phyloP scores from a whole-genome alignment of 1,140 invertebrate species.

The Eciton burchellii region DNA sequence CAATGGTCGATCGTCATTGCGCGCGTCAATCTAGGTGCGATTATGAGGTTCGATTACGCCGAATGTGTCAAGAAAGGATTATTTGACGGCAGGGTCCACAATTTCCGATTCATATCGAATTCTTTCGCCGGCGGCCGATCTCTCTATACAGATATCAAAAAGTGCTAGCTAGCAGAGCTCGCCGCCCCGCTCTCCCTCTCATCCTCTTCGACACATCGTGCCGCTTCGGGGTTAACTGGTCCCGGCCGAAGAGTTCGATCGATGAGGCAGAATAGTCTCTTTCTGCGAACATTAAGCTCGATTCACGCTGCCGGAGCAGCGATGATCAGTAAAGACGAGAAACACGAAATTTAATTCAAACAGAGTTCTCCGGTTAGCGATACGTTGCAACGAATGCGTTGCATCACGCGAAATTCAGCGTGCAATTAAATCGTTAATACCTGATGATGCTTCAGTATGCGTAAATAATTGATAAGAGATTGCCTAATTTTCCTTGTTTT shows the following conservation, averaged over 20 bases:
- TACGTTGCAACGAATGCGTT: neutral
- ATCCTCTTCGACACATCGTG: slow-evolving; percentile 10
- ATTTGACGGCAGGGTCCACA: neutral
- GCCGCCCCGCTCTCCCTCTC: neutral
- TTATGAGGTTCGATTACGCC: neutral
- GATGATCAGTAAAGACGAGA: neutral
- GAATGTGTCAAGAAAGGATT: neutral
- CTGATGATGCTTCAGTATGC: neutral
- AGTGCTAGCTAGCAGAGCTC: neutral
- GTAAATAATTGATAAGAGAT: no score
- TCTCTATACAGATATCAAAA: slow-evolving; percentile 25
- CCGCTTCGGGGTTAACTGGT: slow-evolving; percentile 18
- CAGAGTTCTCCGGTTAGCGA: neutral
- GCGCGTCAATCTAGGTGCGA: slow-evolving; percentile 5
- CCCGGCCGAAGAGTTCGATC: slow-evolving; percentile 14
- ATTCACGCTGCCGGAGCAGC: neutral
- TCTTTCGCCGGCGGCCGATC: neutral
- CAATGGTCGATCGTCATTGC: neutral
- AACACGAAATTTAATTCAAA: neutral
- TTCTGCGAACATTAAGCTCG: slow-evolving; percentile 9
- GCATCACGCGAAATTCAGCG: neutral
- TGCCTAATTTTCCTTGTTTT: no score
- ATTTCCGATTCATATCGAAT: slow-evolving; percentile 45
- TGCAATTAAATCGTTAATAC: neutral
- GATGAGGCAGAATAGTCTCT: slow-evolving; percentile 29